Evolutionary conservation across 2,888 invertebrate genomes (phyloP), one percentile per base, ranked within the genome.

Genomic region (Aphelenchoides bicaudatus): DNA sequence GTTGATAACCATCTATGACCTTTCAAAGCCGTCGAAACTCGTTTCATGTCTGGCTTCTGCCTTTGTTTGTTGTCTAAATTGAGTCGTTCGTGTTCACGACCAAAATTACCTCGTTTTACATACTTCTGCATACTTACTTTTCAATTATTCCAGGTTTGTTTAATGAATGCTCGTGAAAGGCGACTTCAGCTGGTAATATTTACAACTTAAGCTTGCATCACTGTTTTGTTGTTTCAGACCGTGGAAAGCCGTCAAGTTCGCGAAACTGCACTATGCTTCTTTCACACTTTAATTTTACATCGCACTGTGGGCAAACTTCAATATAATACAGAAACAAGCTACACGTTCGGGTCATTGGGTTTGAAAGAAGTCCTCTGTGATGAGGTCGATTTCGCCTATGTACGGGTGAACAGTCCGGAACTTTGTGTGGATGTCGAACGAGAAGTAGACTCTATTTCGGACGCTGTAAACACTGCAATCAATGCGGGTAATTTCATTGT

Each of bases 341-440:
- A 94, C 82, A 90, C 91, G 23, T 89, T 96, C 71, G 93, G 94
- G 51, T 90, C 92, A 1, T 86, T 98, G 55, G 93, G 94, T 66
- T 90, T 91, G 79, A 88, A 89, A 70, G 98, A 98, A 82, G 90
- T 94, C 34, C 91, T 93, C 82, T 98, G 96, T 83, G 91, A 96
- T 82, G 92, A 91, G 80, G 88, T 98, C 75, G 94, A 96, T 82
- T 88, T 94, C 80, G 94, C 94, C 5, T 96, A 96, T 82, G 94
- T 86, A 54, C 73, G 75, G 21, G 65, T 76, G 16, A 75, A 76
- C 58, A 71, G 70, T 16, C 62, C 65, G 6, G 73, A 74, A 50
- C 62, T 75, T 31, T 62, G 66, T 3, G 55, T 62, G 50, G 61
- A 66, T 30, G 56, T 75, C 31, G 69, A 73, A 28, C 66, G 68